A percentile compares a stretch with the other conserved stretches of the same genome.
Evolutionary conservation across 2,888 invertebrate species (phyloP).

Genomic region (Muschampia staudingeri): DNA sequence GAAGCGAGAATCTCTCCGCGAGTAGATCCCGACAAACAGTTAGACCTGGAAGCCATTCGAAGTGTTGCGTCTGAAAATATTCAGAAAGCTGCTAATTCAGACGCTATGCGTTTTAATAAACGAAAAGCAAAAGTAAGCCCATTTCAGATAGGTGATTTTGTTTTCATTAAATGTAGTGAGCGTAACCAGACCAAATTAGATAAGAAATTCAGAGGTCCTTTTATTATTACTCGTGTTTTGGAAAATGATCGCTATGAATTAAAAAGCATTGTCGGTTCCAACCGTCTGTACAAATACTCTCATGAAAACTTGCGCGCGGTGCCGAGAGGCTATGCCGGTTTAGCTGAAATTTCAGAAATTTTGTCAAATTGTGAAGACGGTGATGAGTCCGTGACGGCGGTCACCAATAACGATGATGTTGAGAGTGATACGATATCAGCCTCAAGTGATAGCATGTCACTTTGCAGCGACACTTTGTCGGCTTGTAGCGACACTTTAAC

Average conservation of each 20-base stretch:
- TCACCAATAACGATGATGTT: not conserved
- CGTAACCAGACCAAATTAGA: slow-evolving; percentile 63
- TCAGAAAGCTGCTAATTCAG: not conserved
- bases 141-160: slow-evolving; percentile 52
- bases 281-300: slow-evolving; percentile 41
- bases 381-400: slow-evolving; percentile 17
- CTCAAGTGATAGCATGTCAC: too few species aligned
- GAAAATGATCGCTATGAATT: slow-evolving; percentile 51
- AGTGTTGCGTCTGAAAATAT: not conserved
- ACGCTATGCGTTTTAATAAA: not conserved
- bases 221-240: slow-evolving; percentile 22
- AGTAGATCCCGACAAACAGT: not conserved
- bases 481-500: too few species aligned
- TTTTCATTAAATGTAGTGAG: slow-evolving; percentile 59
- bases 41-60: not conserved
- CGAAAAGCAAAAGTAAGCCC: not conserved
- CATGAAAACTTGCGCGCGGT: slow-evolving; percentile 35
- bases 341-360: not conserved
- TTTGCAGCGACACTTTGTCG: too few species aligned
- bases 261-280: slow-evolving; percentile 13
- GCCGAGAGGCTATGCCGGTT: not conserved
- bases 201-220: slow-evolving; percentile 51
- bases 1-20: too few species aligned
- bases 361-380: not conserved
- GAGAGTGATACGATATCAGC: slow-evolving; percentile 1